Conservation (phyloP, 1,140 invertebrate species). For the Euura saliciscinereae region DNA sequence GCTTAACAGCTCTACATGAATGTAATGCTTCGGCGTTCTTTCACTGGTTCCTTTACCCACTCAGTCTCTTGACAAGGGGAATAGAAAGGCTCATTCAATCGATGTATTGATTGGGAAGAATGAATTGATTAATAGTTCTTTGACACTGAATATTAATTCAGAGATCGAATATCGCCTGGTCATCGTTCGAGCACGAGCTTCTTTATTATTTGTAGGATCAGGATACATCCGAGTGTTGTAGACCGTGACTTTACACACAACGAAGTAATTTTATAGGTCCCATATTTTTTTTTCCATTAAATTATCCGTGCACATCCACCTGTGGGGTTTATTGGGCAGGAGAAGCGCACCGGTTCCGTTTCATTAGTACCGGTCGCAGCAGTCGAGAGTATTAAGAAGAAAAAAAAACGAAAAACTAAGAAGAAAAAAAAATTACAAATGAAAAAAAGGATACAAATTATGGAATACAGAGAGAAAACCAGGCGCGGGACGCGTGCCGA, state of each 20-base stretch:
- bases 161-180: neutral
- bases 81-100: too few relatives aligned
- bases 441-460: too few relatives aligned
- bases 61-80: too few relatives aligned
- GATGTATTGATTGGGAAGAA: too few relatives aligned
- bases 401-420: neutral
- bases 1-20: too few relatives aligned
- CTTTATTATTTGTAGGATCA: neutral
- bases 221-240: neutral
- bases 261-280: slow-evolving; percentile 1
- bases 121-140: too few relatives aligned
- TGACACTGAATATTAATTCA: neutral
- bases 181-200: neutral
- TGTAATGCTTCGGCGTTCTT: too few relatives aligned
- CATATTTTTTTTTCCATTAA: neutral
- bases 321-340: neutral
- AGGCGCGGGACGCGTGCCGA: neutral
- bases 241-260: neutral
- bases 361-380: neutral
- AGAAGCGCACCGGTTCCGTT: neutral
- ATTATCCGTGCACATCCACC: neutral
- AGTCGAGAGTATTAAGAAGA: neutral
- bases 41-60: too few relatives aligned
- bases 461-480: too few relatives aligned
- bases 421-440: neutral